Evolutionary conservation across 2,797 vertebrate species (phyloP).

Genomic region (Gadopsis bispinosus): DNA sequence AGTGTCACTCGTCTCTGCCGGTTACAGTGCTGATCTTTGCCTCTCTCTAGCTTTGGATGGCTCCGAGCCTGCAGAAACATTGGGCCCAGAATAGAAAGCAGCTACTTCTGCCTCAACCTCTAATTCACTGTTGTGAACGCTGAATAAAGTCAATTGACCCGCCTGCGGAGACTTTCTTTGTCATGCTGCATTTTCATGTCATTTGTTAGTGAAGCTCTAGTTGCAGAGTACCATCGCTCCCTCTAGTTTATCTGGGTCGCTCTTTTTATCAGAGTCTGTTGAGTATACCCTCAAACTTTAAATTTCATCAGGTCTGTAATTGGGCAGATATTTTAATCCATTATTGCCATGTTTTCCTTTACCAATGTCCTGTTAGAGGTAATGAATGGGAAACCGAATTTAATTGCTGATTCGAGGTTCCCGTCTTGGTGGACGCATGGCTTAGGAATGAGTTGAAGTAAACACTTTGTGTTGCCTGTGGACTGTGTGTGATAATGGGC

Average conservation of each 20-base stretch:
- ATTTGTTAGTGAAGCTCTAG: slow-evolving; percentile 67
- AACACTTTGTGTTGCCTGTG: slow-evolving; percentile 9
- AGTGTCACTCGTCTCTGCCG: slow-evolving; percentile 58
- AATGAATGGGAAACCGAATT: slow-evolving; percentile 40
- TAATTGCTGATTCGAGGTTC: slow-evolving; percentile 7
- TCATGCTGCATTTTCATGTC: slow-evolving; percentile 36
- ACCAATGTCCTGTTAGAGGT: slow-evolving; percentile 17
- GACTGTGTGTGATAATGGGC: slow-evolving; percentile 13
- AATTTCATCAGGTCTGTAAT: slow-evolving; percentile 33
- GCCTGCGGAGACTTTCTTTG: slow-evolving; percentile 59
- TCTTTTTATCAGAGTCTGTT: slow-evolving; percentile 32
- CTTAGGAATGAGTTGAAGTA: slow-evolving; percentile 6
- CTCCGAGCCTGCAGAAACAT: slow-evolving; percentile 51
- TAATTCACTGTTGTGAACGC: slow-evolving; percentile 44
- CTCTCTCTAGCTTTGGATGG: slow-evolving; percentile 46
- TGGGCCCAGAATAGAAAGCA: slow-evolving; percentile 64
- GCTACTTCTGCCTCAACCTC: slow-evolving; percentile 45
- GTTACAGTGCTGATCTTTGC: slow-evolving; percentile 57
- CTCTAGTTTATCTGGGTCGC: slow-evolving; percentile 53
- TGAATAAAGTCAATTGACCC: slow-evolving; percentile 59
- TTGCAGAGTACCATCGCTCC: slow-evolving; percentile 46
- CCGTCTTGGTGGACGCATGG: not conserved
- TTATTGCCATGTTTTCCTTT: slow-evolving; percentile 38
- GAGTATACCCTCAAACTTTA: slow-evolving; percentile 13
- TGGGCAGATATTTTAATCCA: slow-evolving; percentile 43